phyloP scores from a whole-genome alignment of 2,797 vertebrate genomes.

The Diglossa cyanea region DNA sequence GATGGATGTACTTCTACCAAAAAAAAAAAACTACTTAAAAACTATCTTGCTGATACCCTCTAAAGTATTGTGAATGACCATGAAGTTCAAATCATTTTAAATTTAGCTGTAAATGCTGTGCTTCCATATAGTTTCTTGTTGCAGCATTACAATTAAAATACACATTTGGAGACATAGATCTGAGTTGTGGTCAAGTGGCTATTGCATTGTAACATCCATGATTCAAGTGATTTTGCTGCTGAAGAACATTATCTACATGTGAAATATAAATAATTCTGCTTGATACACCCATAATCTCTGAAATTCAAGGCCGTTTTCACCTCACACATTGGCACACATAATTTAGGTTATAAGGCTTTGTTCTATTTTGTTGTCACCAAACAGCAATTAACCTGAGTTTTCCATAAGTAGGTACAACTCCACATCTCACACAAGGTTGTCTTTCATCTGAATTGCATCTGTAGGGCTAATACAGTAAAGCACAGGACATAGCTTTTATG shows the following conservation, averaged over 20 bases:
- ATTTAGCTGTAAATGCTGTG: neutral
- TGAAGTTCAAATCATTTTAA: neutral
- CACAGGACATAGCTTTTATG: neutral
- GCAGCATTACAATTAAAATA: neutral
- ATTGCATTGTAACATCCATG: neutral
- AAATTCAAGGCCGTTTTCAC: neutral
- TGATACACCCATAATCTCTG: neutral
- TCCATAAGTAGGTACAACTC: neutral
- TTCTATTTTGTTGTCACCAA: neutral
- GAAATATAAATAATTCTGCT: neutral
- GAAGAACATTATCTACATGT: neutral
- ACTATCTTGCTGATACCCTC: neutral
- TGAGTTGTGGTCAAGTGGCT: neutral
- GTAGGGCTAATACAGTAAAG: neutral
- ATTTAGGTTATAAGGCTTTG: neutral
- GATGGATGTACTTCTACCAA: neutral
- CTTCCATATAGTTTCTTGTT: neutral
- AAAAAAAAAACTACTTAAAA: neutral
- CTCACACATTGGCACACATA: neutral
- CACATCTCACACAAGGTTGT: neutral
- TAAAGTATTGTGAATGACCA: neutral
- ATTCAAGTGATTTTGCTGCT: neutral
- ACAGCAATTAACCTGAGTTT: neutral
- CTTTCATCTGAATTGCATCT: neutral
- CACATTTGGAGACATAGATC: neutral